Base-by-base conservation (phyloP, 1,140 invertebrate genomes). In the Pteromalus puparum region DNA sequence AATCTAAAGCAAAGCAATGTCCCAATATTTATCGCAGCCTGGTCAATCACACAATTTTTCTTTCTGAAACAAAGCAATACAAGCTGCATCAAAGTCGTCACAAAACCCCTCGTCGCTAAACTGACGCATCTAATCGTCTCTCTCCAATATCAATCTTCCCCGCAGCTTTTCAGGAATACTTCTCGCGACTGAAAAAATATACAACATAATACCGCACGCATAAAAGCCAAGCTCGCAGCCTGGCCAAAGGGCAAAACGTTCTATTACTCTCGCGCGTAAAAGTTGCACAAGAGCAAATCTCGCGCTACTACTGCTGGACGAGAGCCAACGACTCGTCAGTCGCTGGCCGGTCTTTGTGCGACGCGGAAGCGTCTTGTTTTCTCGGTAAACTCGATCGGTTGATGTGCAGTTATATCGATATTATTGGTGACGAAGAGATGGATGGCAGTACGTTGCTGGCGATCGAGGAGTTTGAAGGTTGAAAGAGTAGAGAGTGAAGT, bases 191-290 rank as follows among this genome's bases (percentile, higher is more conserved):
- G 6, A 70, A 70, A 28, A 72, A 15, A 13, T n/a, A 18, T 72
- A 21, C 26, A 42, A 42, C 38, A 42, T 24, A 34, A 42, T 24
- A 34, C 34, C 73, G 34, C 34, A 15, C n/a, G 26, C 46, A 9
- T 10, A 53, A 77, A 77, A 48, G n/a, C 21, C 74, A 38, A 28
- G 24, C 68, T 70, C 67, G 38, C 24, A 24, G 24, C 13, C 6
- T 28, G 82, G 75, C 65, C 46, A 83, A 83, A 83, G 82, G 75
- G 74, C 82, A 83, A 83, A 18, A 0, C 13, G 76, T n/a, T 34
- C 24, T 72, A 42, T 9, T 42, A 61, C 21, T 21, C 53, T 61
- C 48, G n/a, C 30, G 7, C 42, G 68, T 18, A 15, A 42, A 24
- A 61, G n/a, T 80, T 83, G 72, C 81, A 82, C 77, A 79, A 81